Evolutionary conservation across 2,797 vertebrate genomes (phyloP).

Genomic region (Sylvia borin): DNA sequence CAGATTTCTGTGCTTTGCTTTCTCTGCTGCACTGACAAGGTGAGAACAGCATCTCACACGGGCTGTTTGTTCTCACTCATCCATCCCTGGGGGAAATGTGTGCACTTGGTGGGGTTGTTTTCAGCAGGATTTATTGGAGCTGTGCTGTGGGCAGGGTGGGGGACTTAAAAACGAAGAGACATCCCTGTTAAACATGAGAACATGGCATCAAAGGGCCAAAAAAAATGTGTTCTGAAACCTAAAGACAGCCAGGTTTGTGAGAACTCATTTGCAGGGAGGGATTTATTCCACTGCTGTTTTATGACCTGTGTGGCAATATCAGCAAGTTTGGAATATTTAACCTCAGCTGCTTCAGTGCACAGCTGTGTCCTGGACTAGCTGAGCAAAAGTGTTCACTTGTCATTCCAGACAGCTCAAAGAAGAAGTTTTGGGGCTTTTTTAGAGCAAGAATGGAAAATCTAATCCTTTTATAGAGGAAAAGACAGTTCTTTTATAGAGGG

Average conservation of each 20-base stretch:
- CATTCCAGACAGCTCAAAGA: background rate
- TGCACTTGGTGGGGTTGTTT: background rate
- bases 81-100: background rate
- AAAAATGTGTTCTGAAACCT: background rate
- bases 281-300: background rate
- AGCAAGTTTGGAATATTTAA: background rate
- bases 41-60: background rate
- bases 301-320: background rate
- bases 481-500: background rate
- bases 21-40: background rate
- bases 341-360: background rate
- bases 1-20: background rate
- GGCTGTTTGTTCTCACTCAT: background rate
- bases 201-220: background rate
- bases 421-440: background rate
- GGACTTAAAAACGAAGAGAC: background rate
- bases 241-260: background rate
- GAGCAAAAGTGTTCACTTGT: background rate
- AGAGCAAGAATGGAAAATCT: background rate
- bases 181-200: background rate
- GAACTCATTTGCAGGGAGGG: background rate
- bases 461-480: background rate
- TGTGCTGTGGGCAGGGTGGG: background rate
- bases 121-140: background rate
- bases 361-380: background rate